Evolutionary conservation across 2,888 invertebrate genomes (phyloP), one percentile per base, ranked within the genome.

Genomic region (Coenonympha arcania): DNA sequence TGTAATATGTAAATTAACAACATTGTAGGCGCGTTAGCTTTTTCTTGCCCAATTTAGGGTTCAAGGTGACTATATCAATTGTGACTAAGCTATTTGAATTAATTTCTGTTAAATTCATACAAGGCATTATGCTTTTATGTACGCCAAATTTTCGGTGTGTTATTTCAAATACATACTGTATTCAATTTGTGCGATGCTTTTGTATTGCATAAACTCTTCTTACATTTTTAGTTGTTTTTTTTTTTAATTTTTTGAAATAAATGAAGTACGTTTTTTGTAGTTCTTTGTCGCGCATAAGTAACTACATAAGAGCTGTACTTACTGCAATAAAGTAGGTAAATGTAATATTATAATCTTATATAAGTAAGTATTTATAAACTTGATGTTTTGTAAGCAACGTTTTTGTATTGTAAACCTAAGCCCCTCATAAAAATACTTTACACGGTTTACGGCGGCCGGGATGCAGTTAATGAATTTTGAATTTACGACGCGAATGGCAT

Each of bases 401-500:
- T 36, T 30, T 33, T n/a, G n/a, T n/a, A n/a, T n/a, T n/a, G n/a
- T n/a, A 15, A 45, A 55, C 55, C 54, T 57, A 57, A 36, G 47
- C 44, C 40, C 33, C 31, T 48, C 37, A 46, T 54, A 56, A 54
- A 51, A 57, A 42, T 37, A 58, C 46, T 50, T 52, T 46, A 47
- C 44, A 52, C 40, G 20, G 58, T 60, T 57, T 50, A 56, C 48
- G 56, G 54, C 53, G 34, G 33, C 28, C 11, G 22, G 8, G 53
- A n/a, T n/a, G n/a, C n/a, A 55, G 55, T 54, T 52, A 52, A 56
- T 51, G 37, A 52, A 55, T 55, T 15, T 13, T 37, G 22, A 57
- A 59, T 59, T 61, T 54, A 58, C 22, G 49, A 47, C 22, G 13
- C 22, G 15, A 9, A 22, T 45, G 42, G 47, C 40, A 50, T n/a